Evolutionary conservation across 2,888 invertebrate species (phyloP), one percentile per base, ranked within the genome.

Genomic region (Noctuana brunneofusca): DNA sequence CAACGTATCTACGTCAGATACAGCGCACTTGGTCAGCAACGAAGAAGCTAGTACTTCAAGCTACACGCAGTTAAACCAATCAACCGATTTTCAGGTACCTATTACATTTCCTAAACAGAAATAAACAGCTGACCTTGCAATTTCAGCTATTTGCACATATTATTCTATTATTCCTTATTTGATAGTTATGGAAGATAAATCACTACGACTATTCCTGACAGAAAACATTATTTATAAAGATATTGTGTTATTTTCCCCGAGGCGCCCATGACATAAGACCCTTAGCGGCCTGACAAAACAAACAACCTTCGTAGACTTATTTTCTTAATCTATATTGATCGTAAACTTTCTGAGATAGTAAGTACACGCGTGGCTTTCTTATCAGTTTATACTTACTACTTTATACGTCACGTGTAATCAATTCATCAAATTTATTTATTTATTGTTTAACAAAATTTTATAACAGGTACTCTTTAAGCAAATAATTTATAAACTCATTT

Each of bases 31-130:
- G 69, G 66, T 89, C 35, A 83, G 76, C 69, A 79, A 83, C 75
- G 86, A 87, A 66, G 87, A 84, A 68, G 83, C 89, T 8, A 83
- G 83, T 64, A 83, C 85, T 55, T 89, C 91, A 14, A 84, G 83
- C 65, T 81, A 76, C 68, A 77, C 83, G 12, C 81, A 82, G 55
- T 74, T 86, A 4, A 88, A 88, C 67, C 84, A 78, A 72, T 73
- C 84, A 55, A 71, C 73, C 43, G 75, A 77, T 64, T 78, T 75
- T 64, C 78, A 84, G 80, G 90, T 88, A 82, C 12, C 0, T 58
- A 35, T 43, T 32, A 11, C 3, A n/a, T 14, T 41, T 14, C 3
- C 1, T 43, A 3, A 43, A 18, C 18, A 35, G 9, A 35, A 6
- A 8, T 18, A 8, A 43, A 43, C 18, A 43, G 38, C 6, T 38